A percentile compares a stretch with the other conserved stretches of the same genome.
phyloP scores from a whole-genome alignment of 2,888 invertebrate species.

The Noctua fimbriata region DNA sequence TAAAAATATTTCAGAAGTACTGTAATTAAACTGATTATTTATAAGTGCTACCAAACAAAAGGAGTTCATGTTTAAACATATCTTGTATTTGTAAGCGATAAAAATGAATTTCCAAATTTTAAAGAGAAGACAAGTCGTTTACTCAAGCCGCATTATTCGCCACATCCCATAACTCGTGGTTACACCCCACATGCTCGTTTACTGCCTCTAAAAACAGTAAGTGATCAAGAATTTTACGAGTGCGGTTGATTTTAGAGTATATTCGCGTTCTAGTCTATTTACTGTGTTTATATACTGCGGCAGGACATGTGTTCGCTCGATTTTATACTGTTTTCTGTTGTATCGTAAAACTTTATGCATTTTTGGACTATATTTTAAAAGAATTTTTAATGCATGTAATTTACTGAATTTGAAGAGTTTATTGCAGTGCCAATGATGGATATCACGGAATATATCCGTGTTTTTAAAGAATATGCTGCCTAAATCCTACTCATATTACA shows the following conservation, averaged over 20 bases:
- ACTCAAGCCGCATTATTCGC: slow-evolving; percentile 19
- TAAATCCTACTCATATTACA: not conserved
- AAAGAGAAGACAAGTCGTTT: not conserved
- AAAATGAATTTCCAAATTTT: not conserved
- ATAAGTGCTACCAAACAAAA: not conserved
- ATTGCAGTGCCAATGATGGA: not conserved
- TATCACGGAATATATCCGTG: not conserved
- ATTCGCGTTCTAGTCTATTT: slow-evolving; percentile 54
- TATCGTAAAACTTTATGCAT: slow-evolving; percentile 30
- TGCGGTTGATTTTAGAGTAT: slow-evolving; percentile 59
- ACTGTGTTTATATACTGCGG: slow-evolving; percentile 54
- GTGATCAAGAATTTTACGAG: slow-evolving; percentile 65
- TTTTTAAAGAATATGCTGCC: not conserved
- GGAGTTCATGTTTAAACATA: too few relatives aligned
- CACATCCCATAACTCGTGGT: slow-evolving; percentile 38
- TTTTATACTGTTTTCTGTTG: slow-evolving; percentile 40
- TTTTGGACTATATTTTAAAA: not conserved
- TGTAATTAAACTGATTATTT: not conserved
- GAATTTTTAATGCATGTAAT: not conserved
- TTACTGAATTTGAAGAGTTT: not conserved
- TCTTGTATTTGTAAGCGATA: not conserved
- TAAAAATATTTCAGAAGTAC: not conserved
- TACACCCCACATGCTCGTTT: slow-evolving; percentile 49
- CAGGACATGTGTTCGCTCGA: slow-evolving; percentile 53
- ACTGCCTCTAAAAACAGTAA: slow-evolving; percentile 61